Conservation (phyloP, 2,113 vertebrate genomes). For the Naja naja region DNA sequence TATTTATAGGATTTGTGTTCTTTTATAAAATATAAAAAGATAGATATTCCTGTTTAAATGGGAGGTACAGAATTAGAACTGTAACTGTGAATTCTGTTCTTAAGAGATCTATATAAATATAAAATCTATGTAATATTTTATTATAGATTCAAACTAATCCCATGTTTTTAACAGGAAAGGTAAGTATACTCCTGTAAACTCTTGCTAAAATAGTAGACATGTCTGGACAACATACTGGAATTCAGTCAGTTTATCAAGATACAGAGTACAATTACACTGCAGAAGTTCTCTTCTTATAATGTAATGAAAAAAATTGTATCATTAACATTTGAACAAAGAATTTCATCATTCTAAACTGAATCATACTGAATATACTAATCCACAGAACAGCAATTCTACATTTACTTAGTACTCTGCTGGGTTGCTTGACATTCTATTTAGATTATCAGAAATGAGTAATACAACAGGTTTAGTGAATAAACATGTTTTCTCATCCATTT, state of each 20-base stretch:
- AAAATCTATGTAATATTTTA: background rate
- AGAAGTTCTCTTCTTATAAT: background rate
- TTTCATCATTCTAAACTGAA: background rate
- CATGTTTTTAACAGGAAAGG: background rate
- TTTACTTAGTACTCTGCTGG: background rate
- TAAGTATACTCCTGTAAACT: background rate
- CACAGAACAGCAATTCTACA: background rate
- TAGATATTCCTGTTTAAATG: background rate
- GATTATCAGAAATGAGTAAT: background rate
- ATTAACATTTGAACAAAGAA: background rate
- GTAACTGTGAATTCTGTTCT: background rate
- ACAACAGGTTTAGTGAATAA: background rate
- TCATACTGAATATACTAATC: background rate
- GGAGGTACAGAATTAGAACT: background rate
- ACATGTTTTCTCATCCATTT: background rate
- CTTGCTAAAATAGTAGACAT: background rate
- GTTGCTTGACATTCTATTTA: background rate
- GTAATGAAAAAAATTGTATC: background rate
- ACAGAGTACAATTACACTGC: background rate
- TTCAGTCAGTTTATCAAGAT: background rate
- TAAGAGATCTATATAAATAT: background rate
- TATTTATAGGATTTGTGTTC: background rate
- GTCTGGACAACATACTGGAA: background rate
- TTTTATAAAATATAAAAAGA: constrained; percentile 12
- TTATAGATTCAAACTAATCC: background rate